These are phyloP conservation scores for Tenebrosternarchus preto DNA, from an alignment of 2,113 vertebrate genomes.

Conservation along the genomic window DNA sequence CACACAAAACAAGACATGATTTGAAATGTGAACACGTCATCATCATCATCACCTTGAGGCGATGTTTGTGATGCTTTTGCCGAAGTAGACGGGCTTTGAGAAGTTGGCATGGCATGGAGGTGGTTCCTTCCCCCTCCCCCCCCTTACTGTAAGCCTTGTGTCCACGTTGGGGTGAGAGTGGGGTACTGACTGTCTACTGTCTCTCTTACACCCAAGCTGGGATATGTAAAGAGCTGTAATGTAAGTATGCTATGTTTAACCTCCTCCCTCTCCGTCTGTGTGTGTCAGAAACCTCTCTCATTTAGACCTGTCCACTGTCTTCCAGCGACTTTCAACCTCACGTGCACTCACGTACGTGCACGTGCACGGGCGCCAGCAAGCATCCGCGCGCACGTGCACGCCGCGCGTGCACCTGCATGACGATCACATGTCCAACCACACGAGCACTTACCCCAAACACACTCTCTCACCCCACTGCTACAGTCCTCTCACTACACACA, in stretches of 20 bases:
- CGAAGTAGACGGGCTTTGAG: neutral
- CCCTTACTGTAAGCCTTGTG: constrained; percentile 3
- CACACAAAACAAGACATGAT: no score
- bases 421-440: no score
- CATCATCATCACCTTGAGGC: neutral
- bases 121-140: neutral
- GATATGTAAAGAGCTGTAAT: constrained; percentile 77
- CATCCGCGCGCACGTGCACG: neutral
- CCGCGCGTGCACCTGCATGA: no score
- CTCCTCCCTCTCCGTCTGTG: constrained; percentile 65
- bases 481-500: neutral
- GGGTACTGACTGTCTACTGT: constrained; percentile 67
- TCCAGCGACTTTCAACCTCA: constrained; percentile 16
- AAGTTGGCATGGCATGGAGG: neutral
- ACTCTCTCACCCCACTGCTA: no score
- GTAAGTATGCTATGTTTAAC: constrained; percentile 76
- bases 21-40: no score
- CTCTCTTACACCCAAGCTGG: constrained; percentile 78
- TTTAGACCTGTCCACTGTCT: constrained; percentile 71
- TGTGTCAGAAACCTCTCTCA: constrained; percentile 73
- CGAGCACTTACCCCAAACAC: no score
- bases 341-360: neutral
- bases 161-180: constrained; percentile 36
- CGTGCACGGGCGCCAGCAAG: neutral
- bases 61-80: neutral